phyloP scores from a whole-genome alignment of 2,888 invertebrate species.

The Cheiracanthium punctorium region DNA sequence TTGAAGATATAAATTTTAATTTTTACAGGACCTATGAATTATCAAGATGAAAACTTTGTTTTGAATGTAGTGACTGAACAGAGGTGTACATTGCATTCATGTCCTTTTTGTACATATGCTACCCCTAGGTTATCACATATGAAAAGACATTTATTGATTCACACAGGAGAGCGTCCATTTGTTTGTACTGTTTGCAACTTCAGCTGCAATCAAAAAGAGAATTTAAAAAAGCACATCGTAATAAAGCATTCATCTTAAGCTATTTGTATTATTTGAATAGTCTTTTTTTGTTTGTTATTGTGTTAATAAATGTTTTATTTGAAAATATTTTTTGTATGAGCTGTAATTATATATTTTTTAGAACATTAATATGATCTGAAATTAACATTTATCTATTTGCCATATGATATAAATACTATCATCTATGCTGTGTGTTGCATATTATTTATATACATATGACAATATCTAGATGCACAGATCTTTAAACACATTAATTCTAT shows the following conservation, averaged over 20 bases:
- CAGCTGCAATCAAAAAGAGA: slow-evolving; percentile 17
- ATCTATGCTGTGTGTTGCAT: too few relatives aligned
- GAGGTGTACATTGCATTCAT: neutral
- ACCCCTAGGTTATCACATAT: neutral
- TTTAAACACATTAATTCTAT: too few relatives aligned
- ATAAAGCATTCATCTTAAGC: neutral
- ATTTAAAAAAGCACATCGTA: slow-evolving; percentile 1
- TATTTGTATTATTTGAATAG: too few relatives aligned
- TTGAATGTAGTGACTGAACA: neutral
- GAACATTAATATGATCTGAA: too few relatives aligned
- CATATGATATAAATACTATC: too few relatives aligned
- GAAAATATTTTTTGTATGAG: too few relatives aligned
- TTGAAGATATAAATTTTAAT: neutral
- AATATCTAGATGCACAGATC: too few relatives aligned
- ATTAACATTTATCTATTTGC: too few relatives aligned
- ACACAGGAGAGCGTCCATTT: slow-evolving; percentile 14
- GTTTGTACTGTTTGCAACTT: neutral
- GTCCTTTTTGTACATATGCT: neutral
- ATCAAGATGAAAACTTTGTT: neutral
- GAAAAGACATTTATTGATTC: neutral
- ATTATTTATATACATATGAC: too few relatives aligned
- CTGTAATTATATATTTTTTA: too few relatives aligned
- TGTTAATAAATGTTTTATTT: too few relatives aligned
- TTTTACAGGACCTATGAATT: neutral
- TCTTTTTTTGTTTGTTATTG: too few relatives aligned